These are phyloP conservation scores for Chiloscyllium punctatum DNA, from an alignment of 2,797 vertebrate species.

Conservation along the genomic window DNA sequence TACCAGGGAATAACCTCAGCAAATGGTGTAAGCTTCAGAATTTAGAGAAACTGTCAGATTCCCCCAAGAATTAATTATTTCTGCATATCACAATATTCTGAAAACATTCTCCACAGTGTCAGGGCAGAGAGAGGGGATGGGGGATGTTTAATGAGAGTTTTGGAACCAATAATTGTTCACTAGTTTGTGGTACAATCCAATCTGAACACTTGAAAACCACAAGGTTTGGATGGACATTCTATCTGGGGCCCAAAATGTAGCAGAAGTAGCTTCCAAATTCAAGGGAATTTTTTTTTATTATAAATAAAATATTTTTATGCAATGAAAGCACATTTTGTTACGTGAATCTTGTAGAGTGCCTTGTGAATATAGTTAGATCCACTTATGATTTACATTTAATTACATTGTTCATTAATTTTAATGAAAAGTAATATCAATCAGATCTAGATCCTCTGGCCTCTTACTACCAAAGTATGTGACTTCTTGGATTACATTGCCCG, in stretches of 20 bases:
- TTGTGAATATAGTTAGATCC: not conserved
- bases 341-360: not conserved
- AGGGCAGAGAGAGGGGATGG: not conserved
- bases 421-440: not conserved
- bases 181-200: not conserved
- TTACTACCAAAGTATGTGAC: not conserved
- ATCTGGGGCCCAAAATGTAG: not conserved
- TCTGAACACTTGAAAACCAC: not conserved
- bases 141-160: not conserved
- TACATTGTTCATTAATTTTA: not conserved
- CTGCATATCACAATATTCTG: conserved; percentile 1
- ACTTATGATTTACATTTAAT: not conserved
- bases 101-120: conserved; percentile 8
- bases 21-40: not conserved
- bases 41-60: not conserved
- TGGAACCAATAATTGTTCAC: not conserved
- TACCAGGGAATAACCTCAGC: conserved; percentile 7
- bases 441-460: not conserved
- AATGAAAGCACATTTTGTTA: not conserved
- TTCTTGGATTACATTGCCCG: not conserved
- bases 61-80: conserved; percentile 35
- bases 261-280: not conserved
- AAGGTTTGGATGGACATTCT: not conserved
- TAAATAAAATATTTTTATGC: not conserved
- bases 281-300: not conserved